These are phyloP conservation scores for Scyliorhinus canicula DNA, from an alignment of 2,797 vertebrate species.

Conservation along the genomic window DNA sequence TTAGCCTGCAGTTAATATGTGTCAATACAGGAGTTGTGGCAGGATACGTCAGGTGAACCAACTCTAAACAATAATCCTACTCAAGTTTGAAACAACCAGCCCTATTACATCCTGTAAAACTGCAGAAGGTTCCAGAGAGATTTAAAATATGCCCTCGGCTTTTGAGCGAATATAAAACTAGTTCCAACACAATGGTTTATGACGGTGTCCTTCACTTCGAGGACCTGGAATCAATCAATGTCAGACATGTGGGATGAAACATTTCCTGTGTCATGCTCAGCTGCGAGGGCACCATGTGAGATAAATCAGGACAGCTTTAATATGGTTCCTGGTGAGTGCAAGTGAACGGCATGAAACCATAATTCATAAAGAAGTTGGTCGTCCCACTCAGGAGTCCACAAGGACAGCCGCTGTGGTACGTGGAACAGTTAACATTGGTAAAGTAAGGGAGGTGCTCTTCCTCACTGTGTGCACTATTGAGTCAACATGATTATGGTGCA, in stretches of 20 bases:
- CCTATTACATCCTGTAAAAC: neutral
- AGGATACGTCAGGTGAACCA: neutral
- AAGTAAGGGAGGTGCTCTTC: neutral
- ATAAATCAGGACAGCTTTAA: neutral
- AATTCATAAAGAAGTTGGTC: neutral
- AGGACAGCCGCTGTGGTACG: neutral
- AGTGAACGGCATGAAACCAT: neutral
- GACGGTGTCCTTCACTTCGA: neutral
- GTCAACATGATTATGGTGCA: neutral
- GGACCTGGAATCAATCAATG: slow-evolving; percentile 9
- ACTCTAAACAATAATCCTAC: neutral
- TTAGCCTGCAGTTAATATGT: neutral
- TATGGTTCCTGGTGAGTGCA: neutral
- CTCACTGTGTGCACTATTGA: neutral
- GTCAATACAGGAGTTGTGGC: neutral
- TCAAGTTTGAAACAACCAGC: slow-evolving; percentile 15
- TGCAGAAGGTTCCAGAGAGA: neutral
- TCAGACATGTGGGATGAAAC: slow-evolving; percentile 23
- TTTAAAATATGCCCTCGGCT: neutral
- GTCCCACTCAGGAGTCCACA: neutral
- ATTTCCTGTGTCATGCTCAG: neutral
- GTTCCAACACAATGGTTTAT: neutral
- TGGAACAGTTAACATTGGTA: neutral
- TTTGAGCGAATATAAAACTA: neutral
- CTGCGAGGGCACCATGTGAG: neutral